Conservation (phyloP, 2,113 vertebrate genomes). For the Phoenicopterus ruber region DNA sequence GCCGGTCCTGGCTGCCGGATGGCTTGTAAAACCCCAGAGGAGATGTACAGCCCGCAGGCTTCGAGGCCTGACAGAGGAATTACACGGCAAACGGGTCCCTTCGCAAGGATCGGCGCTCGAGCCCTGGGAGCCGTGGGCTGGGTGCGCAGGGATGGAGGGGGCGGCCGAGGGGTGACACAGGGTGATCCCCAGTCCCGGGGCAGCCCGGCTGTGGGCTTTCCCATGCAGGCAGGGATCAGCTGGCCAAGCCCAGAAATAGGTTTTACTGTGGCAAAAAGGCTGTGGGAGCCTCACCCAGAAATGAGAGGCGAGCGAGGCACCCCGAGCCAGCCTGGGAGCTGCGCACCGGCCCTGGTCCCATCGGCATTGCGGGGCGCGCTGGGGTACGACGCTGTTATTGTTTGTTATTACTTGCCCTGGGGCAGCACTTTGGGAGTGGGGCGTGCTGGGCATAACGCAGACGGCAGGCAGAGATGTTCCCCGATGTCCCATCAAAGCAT, state of each 20-base stretch:
- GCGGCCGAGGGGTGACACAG: rapidly evolving
- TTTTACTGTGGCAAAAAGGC: background rate
- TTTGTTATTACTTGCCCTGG: background rate
- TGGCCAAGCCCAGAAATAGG: background rate
- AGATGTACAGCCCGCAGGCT: background rate
- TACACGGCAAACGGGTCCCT: background rate
- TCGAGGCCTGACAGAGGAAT: background rate
- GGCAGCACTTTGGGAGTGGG: background rate
- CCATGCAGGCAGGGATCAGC: background rate
- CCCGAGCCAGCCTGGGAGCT: background rate
- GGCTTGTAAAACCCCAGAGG: background rate
- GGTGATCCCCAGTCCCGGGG: background rate
- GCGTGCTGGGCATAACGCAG: background rate
- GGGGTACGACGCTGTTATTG: background rate
- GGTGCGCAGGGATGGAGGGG: background rate
- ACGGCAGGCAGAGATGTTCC: background rate
- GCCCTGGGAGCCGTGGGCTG: background rate
- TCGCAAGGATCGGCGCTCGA: background rate
- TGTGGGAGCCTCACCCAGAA: background rate
- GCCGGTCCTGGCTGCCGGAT: background rate
- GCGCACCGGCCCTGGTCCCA: background rate
- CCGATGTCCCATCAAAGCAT: background rate
- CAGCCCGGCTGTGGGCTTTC: background rate
- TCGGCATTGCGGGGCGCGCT: background rate
- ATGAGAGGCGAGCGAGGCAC: rapidly evolving